A percentile compares a stretch with the other conserved stretches of the same genome.
These are phyloP conservation scores for Callimorpha dominula DNA, from an alignment of 2,888 invertebrate genomes.

Conservation along the genomic window DNA sequence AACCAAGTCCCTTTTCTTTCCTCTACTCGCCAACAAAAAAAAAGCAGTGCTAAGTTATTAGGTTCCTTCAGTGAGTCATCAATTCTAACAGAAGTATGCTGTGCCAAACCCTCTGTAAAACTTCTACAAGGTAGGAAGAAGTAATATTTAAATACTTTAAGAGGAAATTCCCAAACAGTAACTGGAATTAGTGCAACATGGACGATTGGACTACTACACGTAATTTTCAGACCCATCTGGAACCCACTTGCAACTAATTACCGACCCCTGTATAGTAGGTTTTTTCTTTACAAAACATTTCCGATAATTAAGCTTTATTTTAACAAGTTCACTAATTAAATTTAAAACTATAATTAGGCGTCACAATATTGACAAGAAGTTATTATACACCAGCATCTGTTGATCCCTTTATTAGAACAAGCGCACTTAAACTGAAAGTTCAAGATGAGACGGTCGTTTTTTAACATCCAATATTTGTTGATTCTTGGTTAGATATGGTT, in stretches of 20 bases:
- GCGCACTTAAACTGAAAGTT: slow-evolving; percentile 9
- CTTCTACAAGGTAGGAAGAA: neutral
- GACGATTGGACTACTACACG: neutral
- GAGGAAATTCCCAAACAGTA: no score
- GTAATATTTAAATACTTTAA: neutral
- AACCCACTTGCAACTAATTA: neutral
- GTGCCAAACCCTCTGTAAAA: neutral
- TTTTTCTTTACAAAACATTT: slow-evolving; percentile 11
- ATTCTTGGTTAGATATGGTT: slow-evolving; percentile 3
- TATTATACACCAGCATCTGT: slow-evolving; percentile 31
- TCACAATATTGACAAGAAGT: slow-evolving; percentile 56
- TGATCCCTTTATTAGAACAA: slow-evolving; percentile 14
- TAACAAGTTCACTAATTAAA: slow-evolving; percentile 55
- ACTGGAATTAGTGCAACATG: no score
- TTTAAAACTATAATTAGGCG: slow-evolving; percentile 49
- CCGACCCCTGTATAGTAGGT: neutral
- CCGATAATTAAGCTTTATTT: slow-evolving; percentile 37
- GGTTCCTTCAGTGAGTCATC: no score
- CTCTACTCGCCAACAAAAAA: no score
- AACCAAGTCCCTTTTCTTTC: no score
- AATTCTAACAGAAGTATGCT: no score
- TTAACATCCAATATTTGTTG: slow-evolving; percentile 5
- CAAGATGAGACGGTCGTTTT: neutral
- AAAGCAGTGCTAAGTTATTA: no score
- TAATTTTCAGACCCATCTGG: neutral